A percentile compares a stretch with the other conserved stretches of the same genome.
Conservation (phyloP, 2,113 vertebrate species). For the Mellivora capensis region DNA sequence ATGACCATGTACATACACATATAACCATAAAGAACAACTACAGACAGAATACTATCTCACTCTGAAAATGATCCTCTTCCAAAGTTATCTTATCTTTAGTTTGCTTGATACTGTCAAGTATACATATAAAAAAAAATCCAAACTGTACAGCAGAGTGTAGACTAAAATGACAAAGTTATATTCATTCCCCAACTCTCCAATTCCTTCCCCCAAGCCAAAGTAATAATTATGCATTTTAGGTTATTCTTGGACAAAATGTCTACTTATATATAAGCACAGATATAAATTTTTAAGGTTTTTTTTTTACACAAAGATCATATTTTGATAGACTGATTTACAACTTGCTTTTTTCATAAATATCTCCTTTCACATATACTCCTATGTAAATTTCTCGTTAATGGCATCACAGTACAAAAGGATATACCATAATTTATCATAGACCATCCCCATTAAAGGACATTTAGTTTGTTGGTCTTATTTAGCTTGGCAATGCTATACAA, state of each 20-base stretch:
- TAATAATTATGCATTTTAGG: neutral
- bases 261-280: neutral
- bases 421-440: neutral
- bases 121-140: neutral
- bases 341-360: neutral
- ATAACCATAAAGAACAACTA: neutral
- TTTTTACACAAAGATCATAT: neutral
- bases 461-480: neutral
- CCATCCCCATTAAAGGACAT: neutral
- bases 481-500: neutral
- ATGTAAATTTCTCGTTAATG: neutral
- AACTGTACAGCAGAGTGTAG: neutral
- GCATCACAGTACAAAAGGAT: neutral
- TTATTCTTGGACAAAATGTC: neutral
- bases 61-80: constrained; percentile 21
- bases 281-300: neutral
- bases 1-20: neutral
- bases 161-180: neutral
- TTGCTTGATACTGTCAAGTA: neutral
- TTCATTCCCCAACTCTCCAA: neutral
- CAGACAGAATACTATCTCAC: neutral
- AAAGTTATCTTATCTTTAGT: neutral
- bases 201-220: neutral
- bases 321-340: neutral
- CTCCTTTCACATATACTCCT: neutral